phyloP scores from a whole-genome alignment of 1,140 invertebrate genomes.

The Zaprionus camerounensis region DNA sequence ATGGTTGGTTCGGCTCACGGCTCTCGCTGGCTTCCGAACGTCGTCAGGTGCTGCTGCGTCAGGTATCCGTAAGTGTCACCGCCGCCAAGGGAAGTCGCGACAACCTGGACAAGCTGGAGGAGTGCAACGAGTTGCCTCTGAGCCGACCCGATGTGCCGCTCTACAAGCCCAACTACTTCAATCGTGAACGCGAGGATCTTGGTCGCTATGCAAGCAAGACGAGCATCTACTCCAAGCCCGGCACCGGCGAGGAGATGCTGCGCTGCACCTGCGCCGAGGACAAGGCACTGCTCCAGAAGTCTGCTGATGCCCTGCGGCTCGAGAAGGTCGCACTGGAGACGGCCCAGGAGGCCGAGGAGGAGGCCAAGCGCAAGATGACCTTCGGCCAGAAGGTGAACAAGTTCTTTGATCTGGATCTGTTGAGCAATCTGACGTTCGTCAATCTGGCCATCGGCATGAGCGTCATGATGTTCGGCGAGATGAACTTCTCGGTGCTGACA shows the following conservation, averaged over 20 bases:
- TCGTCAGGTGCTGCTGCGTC: slow-evolving; percentile 85
- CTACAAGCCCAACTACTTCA: slow-evolving; percentile 83
- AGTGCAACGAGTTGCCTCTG: slow-evolving; percentile 9
- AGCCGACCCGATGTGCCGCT: slow-evolving; percentile 62
- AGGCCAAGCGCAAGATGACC: slow-evolving; percentile 75
- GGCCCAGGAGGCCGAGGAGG: slow-evolving; percentile 55
- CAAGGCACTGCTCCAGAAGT: slow-evolving; percentile 61
- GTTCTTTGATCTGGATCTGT: slow-evolving; percentile 88
- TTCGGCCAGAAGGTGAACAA: slow-evolving; percentile 85
- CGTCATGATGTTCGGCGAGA: slow-evolving; percentile 88
- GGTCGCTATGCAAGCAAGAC: slow-evolving; percentile 68
- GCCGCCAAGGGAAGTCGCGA: slow-evolving; percentile 55
- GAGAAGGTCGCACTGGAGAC: slow-evolving; percentile 31
- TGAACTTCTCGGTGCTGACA: slow-evolving; percentile 89
- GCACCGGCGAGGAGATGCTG: slow-evolving; percentile 41
- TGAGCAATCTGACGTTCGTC: slow-evolving; percentile 88
- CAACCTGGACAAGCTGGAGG: slow-evolving; percentile 54
- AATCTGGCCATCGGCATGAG: slow-evolving; percentile 89
- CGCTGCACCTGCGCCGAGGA: slow-evolving; percentile 78
- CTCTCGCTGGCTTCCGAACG: slow-evolving; percentile 85
- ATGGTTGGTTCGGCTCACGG: slow-evolving; percentile 87
- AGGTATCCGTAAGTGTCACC: slow-evolving; percentile 32
- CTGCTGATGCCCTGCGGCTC: slow-evolving; percentile 52
- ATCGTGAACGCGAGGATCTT: slow-evolving; percentile 83
- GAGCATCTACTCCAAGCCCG: slow-evolving; percentile 66